Evolutionary conservation across 2,113 vertebrate genomes (phyloP).

Genomic region (Gnathonemus echidnorhynchus): DNA sequence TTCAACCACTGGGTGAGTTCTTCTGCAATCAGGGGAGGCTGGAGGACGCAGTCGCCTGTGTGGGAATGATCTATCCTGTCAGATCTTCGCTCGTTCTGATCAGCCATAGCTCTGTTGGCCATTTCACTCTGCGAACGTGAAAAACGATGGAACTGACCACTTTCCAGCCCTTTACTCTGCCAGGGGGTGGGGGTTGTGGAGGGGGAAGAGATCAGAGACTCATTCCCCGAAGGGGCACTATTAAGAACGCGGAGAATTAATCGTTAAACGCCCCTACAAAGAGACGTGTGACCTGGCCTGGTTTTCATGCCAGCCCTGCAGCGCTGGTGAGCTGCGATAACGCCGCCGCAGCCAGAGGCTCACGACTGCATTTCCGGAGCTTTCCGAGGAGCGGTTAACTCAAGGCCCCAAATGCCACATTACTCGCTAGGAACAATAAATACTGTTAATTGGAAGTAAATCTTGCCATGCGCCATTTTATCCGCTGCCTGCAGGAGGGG

Average conservation of each 20-base stretch:
- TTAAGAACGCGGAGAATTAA: neutral
- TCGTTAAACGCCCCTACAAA: neutral
- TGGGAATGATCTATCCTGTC: neutral
- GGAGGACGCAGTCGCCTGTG: neutral
- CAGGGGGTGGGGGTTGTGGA: neutral
- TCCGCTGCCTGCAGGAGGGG: neutral
- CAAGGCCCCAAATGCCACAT: neutral
- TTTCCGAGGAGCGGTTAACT: neutral
- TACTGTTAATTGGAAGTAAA: constrained; percentile 13
- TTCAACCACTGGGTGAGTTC: neutral
- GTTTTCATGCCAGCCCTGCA: neutral
- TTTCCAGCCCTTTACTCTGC: neutral
- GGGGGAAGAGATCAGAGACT: neutral
- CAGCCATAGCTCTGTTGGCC: neutral
- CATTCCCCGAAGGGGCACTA: neutral
- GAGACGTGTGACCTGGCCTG: neutral
- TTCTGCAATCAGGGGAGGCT: neutral
- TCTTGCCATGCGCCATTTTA: neutral
- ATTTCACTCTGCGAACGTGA: neutral
- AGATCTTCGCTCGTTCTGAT: neutral
- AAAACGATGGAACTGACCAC: neutral
- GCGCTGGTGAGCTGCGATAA: constrained; percentile 6
- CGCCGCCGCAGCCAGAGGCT: too few relatives aligned
- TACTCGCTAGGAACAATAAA: constrained; percentile 11
- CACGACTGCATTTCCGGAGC: too few relatives aligned